Conservation (phyloP, 2,797 vertebrate genomes). For the Rhabdomys pumilio region DNA sequence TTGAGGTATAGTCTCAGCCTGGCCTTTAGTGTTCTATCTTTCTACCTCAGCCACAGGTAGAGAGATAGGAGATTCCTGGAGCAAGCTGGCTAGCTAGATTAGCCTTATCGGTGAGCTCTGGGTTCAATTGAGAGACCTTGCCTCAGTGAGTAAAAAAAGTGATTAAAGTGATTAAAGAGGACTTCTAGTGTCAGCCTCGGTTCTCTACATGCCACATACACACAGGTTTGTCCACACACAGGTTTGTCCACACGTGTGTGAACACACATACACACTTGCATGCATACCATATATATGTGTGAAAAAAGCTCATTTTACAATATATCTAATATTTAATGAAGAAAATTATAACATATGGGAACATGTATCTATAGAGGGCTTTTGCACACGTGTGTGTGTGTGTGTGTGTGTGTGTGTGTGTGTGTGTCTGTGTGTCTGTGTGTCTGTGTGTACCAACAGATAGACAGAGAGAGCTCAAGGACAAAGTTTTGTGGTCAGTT, state of each 20-base stretch:
- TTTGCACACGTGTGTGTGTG: background rate
- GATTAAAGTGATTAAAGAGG: background rate
- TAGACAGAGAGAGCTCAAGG: background rate
- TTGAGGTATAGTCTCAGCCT: background rate
- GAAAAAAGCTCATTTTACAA: background rate
- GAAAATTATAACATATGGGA: conserved; percentile 50
- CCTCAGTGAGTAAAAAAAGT: background rate
- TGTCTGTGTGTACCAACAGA: background rate
- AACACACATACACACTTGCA: background rate
- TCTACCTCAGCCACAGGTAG: background rate
- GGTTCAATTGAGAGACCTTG: background rate
- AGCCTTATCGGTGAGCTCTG: background rate
- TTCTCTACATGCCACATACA: background rate
- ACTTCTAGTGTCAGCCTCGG: background rate
- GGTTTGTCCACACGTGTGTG: background rate
- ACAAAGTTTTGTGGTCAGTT: background rate
- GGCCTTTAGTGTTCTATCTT: background rate
- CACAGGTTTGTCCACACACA: background rate
- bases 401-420: background rate
- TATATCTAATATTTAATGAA: conserved; percentile 17
- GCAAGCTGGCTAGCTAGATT: background rate
- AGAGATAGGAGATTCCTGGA: background rate
- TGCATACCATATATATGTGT: background rate
- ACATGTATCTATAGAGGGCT: background rate
- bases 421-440: background rate